Evolutionary conservation across 2,797 vertebrate species (phyloP).

Genomic region (Tarsius wallacei): DNA sequence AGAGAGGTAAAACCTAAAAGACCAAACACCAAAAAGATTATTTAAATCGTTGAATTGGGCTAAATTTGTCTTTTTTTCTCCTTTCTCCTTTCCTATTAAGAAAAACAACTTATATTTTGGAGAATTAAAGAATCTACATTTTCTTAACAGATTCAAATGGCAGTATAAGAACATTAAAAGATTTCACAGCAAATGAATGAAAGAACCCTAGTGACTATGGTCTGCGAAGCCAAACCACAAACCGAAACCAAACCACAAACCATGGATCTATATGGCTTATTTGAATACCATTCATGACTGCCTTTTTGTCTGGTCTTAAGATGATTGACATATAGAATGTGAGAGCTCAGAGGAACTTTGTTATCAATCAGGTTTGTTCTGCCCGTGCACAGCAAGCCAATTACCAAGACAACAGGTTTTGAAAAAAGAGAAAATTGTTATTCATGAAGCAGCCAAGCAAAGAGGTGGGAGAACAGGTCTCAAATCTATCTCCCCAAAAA

Average conservation of each 20-base stretch:
- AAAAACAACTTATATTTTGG: conserved; percentile 23
- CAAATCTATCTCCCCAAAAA: background rate
- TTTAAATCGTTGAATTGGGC: background rate
- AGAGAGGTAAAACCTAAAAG: background rate
- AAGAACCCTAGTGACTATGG: background rate
- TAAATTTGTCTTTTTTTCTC: background rate
- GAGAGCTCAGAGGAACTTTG: background rate
- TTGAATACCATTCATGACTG: background rate
- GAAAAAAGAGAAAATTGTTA: background rate
- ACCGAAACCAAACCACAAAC: background rate
- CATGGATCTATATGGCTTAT: background rate
- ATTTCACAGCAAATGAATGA: conserved; percentile 27
- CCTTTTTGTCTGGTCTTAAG: background rate
- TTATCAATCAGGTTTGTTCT: background rate
- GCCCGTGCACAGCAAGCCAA: background rate
- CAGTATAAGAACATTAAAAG: background rate
- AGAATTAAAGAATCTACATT: conserved; percentile 17
- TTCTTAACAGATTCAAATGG: conserved; percentile 46
- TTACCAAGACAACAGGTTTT: background rate
- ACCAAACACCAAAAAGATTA: background rate
- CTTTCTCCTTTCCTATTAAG: background rate
- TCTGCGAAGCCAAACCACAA: conserved; percentile 12
- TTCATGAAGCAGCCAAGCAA: background rate
- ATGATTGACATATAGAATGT: background rate
- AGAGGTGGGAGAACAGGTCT: background rate